A percentile compares a stretch with the other conserved stretches of the same genome.
Evolutionary conservation across 2,888 invertebrate species (phyloP).

Genomic region (Lobophora halterata): DNA sequence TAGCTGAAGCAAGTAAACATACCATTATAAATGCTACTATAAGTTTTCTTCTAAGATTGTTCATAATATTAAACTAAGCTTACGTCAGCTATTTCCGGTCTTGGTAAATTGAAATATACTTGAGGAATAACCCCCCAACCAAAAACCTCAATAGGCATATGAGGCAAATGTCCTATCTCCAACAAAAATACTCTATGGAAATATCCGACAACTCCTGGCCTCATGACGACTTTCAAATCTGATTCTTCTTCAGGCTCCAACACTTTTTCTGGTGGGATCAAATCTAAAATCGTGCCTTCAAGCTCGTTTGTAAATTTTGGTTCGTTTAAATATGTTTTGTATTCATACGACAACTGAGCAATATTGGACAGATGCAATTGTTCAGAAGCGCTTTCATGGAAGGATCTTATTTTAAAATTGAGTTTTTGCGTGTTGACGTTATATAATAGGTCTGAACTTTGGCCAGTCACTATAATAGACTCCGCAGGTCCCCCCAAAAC

Average conservation of each 20-base stretch:
- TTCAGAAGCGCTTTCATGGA: slow-evolving; percentile 62
- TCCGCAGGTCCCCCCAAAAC: slow-evolving; percentile 81
- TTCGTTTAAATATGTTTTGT: slow-evolving; percentile 59
- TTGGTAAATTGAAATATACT: slow-evolving; percentile 73
- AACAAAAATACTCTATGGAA: slow-evolving; percentile 70
- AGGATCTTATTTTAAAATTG: slow-evolving; percentile 70
- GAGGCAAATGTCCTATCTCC: slow-evolving; percentile 78
- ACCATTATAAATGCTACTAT: background rate
- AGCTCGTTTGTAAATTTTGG: slow-evolving; percentile 54
- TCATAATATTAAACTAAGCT: slow-evolving; percentile 25
- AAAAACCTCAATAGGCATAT: slow-evolving; percentile 73
- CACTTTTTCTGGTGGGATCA: slow-evolving; percentile 63
- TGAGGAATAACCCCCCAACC: slow-evolving; percentile 83
- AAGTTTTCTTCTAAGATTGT: background rate
- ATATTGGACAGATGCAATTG: slow-evolving; percentile 68
- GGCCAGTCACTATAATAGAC: slow-evolving; percentile 68
- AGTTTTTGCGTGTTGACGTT: slow-evolving; percentile 62
- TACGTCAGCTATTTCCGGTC: slow-evolving; percentile 54
- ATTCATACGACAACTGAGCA: slow-evolving; percentile 69
- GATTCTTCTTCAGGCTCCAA: slow-evolving; percentile 62
- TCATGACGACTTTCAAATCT: slow-evolving; percentile 67
- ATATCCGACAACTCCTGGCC: slow-evolving; percentile 78
- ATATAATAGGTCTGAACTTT: slow-evolving; percentile 75
- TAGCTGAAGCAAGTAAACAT: slow-evolving; percentile 49
- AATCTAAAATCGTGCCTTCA: slow-evolving; percentile 64